A percentile compares a stretch with the other conserved stretches of the same genome.
Evolutionary conservation across 30 jellyfish, hydroid and myxozoan genomes (phyloP).

Genomic region (Aurelia sp.): DNA sequence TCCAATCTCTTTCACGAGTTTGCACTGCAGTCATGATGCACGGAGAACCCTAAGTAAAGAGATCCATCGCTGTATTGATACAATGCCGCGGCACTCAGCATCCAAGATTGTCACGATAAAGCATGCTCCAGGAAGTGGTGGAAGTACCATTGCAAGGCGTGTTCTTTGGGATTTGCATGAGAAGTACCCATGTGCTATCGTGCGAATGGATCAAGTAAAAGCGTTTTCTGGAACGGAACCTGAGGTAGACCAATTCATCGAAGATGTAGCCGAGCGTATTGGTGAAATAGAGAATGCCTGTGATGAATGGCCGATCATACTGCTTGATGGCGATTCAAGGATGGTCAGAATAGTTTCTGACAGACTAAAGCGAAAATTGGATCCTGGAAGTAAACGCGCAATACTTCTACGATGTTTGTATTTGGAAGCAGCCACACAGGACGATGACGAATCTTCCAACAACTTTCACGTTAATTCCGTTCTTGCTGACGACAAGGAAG

Average conservation of each 20-base stretch:
- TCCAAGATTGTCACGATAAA: conserved; percentile 34
- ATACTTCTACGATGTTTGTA: conserved; percentile 24
- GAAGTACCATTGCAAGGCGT: conserved; percentile 56
- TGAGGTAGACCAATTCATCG: conserved; percentile 13
- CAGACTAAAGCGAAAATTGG: conserved; percentile 17
- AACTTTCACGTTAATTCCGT: conserved; percentile 18
- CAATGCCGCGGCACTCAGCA: not conserved
- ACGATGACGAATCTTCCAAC: no score
- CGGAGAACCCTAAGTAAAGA: conserved; percentile 11
- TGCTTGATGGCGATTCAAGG: conserved; percentile 56
- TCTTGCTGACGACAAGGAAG: conserved; percentile 25
- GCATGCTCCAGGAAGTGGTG: conserved; percentile 69
- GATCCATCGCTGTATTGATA: not conserved
- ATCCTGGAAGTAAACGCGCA: conserved; percentile 9
- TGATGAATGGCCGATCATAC: conserved; percentile 12
- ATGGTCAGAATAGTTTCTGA: conserved; percentile 33
- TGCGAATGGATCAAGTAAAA: not conserved
- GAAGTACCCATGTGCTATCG: conserved; percentile 49
- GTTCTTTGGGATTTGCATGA: conserved; percentile 49
- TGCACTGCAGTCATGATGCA: conserved; percentile 41
- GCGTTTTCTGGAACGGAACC: not conserved
- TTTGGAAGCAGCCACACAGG: not conserved
- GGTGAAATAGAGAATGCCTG: not conserved
- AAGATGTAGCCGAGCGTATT: conserved; percentile 15
- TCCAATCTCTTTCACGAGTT: conserved; percentile 40